These are phyloP conservation scores for Pseudanteris insignis DNA, from an alignment of 2,888 invertebrate species.

Conservation along the genomic window DNA sequence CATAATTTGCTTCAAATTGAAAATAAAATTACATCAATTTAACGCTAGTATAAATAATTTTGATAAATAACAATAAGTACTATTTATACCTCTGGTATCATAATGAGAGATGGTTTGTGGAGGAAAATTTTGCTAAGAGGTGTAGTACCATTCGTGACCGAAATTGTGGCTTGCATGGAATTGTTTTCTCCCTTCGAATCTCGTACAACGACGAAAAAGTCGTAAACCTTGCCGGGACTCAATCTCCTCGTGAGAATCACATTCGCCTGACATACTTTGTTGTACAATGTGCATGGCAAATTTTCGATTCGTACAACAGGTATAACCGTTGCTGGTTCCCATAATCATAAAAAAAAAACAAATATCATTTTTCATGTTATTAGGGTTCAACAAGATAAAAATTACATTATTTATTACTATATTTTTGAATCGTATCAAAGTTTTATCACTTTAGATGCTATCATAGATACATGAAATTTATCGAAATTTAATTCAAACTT, in stretches of 20 bases:
- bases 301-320: conserved; percentile 82
- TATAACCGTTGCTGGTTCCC: conserved; percentile 75
- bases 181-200: conserved; percentile 82
- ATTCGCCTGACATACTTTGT: conserved; percentile 90
- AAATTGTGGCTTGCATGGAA: conserved; percentile 80
- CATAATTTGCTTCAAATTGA: too few species aligned
- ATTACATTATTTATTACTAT: too few species aligned
- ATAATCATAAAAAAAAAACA: too few species aligned
- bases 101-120: conserved; percentile 79
- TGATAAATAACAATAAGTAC: conserved; percentile 11
- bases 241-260: conserved; percentile 80
- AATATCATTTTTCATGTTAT: too few species aligned
- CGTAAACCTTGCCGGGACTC: conserved; percentile 84
- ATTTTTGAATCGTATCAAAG: too few species aligned
- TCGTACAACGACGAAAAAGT: conserved; percentile 77
- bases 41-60: too few species aligned
- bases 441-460: too few species aligned
- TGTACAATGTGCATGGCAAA: conserved; percentile 85
- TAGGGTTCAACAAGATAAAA: too few species aligned
- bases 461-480: too few species aligned
- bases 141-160: conserved; percentile 85
- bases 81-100: conserved; percentile 77
- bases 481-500: too few species aligned
- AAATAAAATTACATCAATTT: too few species aligned
- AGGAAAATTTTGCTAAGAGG: conserved; percentile 85